These are phyloP conservation scores for Cirrhinus mrigala DNA, from an alignment of 2,797 vertebrate genomes.

Conservation along the genomic window DNA sequence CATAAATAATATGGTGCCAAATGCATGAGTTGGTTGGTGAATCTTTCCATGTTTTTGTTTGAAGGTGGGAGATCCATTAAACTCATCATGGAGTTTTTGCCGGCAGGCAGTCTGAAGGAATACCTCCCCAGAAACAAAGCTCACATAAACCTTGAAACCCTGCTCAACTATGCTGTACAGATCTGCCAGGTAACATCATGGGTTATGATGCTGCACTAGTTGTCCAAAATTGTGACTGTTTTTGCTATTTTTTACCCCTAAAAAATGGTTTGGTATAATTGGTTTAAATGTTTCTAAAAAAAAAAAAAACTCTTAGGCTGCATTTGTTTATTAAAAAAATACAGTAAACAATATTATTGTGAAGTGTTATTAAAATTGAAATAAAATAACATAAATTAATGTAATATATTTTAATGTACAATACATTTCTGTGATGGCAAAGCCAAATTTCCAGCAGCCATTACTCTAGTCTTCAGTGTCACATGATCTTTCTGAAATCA, in stretches of 20 bases:
- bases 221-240: not conserved
- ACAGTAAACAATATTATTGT: not conserved
- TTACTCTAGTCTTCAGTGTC: not conserved
- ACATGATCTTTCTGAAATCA: not conserved
- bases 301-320: not conserved
- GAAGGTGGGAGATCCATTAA: slow-evolving; percentile 92
- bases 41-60: slow-evolving; percentile 25
- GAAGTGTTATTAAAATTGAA: not conserved
- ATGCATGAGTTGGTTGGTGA: not conserved
- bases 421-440: not conserved
- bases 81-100: slow-evolving; percentile 98
- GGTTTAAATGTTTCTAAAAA: no score
- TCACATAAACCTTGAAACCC: slow-evolving; percentile 85
- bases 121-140: slow-evolving; percentile 90
- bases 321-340: not conserved
- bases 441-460: not conserved
- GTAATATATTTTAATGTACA: no score
- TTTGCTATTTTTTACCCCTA: not conserved
- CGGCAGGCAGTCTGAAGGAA: slow-evolving; percentile 94
- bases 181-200: slow-evolving; percentile 87
- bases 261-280: not conserved
- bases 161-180: slow-evolving; percentile 90
- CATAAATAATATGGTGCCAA: not conserved
- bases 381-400: no score
- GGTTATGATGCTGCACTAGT: not conserved